These are phyloP conservation scores for Meganola albula DNA, from an alignment of 2,888 invertebrate species.

Conservation along the genomic window DNA sequence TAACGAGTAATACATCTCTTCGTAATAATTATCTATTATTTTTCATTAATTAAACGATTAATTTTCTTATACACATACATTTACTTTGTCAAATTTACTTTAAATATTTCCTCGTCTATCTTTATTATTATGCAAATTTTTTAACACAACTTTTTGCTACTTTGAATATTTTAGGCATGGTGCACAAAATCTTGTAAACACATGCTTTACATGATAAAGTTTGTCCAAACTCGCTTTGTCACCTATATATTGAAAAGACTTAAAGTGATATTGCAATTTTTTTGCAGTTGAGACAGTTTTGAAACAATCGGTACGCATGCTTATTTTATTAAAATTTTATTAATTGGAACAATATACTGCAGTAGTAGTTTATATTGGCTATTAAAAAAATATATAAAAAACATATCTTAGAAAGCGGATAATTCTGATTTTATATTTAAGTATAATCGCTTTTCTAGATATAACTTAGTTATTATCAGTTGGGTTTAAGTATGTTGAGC, in stretches of 20 bases:
- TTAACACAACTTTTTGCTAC: conserved; percentile 46
- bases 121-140: conserved; percentile 40
- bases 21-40: conserved; percentile 73
- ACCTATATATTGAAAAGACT: conserved; percentile 33
- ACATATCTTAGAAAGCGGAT: conserved; percentile 20
- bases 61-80: too few relatives aligned
- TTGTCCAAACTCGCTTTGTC: conserved; percentile 33
- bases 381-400: too few relatives aligned
- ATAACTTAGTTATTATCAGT: conserved; percentile 14
- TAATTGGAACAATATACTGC: conserved; percentile 14
- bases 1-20: conserved; percentile 85
- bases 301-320: conserved; percentile 68
- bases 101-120: conserved; percentile 34
- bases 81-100: conserved; percentile 59
- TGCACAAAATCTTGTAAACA: conserved; percentile 45
- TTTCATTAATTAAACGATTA: too few relatives aligned
- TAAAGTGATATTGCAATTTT: conserved; percentile 44
- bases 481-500: conserved; percentile 7
- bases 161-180: conserved; percentile 60
- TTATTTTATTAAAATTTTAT: conserved; percentile 28
- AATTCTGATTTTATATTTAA: not conserved
- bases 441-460: conserved; percentile 10
- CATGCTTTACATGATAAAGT: conserved; percentile 44
- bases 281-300: conserved; percentile 60
- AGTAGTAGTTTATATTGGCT: not conserved